These are phyloP conservation scores for Callaeas wilsoni DNA, from an alignment of 2,113 vertebrate genomes.

Conservation along the genomic window DNA sequence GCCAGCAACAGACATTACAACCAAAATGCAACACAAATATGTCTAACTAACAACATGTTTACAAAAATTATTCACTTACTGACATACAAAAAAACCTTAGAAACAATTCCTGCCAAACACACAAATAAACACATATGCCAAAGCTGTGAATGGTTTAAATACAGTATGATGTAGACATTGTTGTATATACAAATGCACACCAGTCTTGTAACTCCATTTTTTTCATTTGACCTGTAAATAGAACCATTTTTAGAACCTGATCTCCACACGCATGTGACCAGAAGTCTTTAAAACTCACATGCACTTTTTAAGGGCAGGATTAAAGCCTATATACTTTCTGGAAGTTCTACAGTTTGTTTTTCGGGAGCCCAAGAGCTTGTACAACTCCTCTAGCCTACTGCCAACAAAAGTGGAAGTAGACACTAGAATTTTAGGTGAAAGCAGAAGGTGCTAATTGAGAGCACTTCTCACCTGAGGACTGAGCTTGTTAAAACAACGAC, in stretches of 20 bases:
- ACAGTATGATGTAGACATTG: background rate
- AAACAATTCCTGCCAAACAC: conserved; percentile 22
- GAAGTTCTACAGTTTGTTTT: background rate
- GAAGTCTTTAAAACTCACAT: background rate
- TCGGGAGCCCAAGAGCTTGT: background rate
- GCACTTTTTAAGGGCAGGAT: background rate
- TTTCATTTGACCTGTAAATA: background rate
- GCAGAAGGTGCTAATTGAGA: background rate
- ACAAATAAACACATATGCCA: conserved; percentile 23
- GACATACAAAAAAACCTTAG: background rate
- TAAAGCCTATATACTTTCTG: background rate
- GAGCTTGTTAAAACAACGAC: background rate
- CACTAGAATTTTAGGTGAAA: background rate
- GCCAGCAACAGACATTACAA: background rate
- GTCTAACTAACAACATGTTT: background rate
- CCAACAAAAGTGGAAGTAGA: background rate
- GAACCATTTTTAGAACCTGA: background rate
- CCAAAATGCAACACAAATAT: background rate
- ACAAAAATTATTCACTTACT: background rate
- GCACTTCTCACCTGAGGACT: background rate
- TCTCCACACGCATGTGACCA: background rate
- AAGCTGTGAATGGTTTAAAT: background rate
- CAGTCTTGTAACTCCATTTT: background rate
- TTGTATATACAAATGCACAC: background rate
- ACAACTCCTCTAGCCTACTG: background rate